phyloP scores from a whole-genome alignment of 2,888 invertebrate genomes.

The Danaus chrysippus region DNA sequence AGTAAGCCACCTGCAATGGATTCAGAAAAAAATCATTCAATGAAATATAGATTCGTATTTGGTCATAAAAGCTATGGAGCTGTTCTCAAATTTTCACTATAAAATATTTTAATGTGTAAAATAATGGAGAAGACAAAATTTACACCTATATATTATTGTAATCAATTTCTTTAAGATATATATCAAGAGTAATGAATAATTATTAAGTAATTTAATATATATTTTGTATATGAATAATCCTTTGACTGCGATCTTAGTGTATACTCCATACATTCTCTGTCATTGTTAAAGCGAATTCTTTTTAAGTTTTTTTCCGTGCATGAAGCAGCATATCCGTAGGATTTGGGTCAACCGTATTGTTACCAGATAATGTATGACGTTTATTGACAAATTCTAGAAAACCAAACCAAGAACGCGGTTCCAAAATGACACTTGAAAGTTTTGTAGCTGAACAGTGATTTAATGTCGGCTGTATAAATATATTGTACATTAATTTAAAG shows the following conservation, averaged over 20 bases:
- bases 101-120: neutral
- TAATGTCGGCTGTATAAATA: neutral
- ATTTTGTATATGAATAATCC: neutral
- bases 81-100: neutral
- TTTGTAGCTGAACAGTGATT: neutral
- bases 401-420: constrained; percentile 20
- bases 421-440: constrained; percentile 4
- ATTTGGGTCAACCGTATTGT: constrained; percentile 72
- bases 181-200: too few species aligned
- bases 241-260: neutral
- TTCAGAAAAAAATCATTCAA: neutral
- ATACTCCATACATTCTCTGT: constrained; percentile 17
- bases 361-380: constrained; percentile 33
- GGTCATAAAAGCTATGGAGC: neutral
- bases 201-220: neutral
- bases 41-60: constrained; percentile 3
- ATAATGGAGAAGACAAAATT: neutral
- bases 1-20: constrained; percentile 5
- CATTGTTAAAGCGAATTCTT: constrained; percentile 64
- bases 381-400: constrained; percentile 27
- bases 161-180: neutral
- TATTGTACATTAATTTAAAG: too few species aligned
- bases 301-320: constrained; percentile 55
- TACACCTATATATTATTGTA: neutral
- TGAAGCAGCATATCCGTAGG: constrained; percentile 62